These are phyloP conservation scores for Loxodonta africana DNA, from an alignment of 2,113 vertebrate species.

Conservation along the genomic window DNA sequence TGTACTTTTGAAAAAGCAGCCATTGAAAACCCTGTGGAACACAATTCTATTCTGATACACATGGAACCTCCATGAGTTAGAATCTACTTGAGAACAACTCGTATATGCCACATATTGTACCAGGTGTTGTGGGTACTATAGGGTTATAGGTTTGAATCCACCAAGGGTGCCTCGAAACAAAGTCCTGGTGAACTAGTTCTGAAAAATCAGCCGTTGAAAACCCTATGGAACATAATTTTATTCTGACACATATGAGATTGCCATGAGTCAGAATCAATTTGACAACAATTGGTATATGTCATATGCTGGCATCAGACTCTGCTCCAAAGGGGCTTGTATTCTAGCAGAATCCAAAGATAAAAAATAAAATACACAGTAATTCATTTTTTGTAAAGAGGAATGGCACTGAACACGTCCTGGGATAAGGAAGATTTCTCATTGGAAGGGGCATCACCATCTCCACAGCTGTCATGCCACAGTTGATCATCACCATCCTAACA, in stretches of 20 bases:
- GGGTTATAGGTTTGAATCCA: not conserved
- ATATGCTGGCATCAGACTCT: not conserved
- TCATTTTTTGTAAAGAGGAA: not conserved
- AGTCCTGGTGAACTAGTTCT: not conserved
- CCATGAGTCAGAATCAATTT: not conserved
- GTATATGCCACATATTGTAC: not conserved
- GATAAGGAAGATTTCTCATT: not conserved
- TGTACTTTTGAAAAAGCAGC: not conserved
- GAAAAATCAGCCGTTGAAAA: not conserved
- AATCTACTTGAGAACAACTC: not conserved
- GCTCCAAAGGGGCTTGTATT: not conserved
- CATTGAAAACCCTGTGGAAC: not conserved
- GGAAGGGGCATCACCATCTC: not conserved
- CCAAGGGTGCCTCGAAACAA: not conserved
- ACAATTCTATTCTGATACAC: not conserved
- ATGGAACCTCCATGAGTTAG: not conserved
- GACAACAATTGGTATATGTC: not conserved
- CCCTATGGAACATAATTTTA: not conserved
- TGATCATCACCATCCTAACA: not conserved
- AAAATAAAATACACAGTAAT: not conserved
- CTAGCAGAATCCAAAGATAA: not conserved
- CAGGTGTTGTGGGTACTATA: not conserved
- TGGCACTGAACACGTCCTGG: not conserved
- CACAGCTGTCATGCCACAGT: not conserved
- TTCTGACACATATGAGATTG: not conserved